Percentiles rank a stretch among this genome's conserved stretches.
Evolutionary conservation across 30 jellyfish, hydroid and myxozoan species (phyloP).

Genomic region (Phacellophora camtschatica): DNA sequence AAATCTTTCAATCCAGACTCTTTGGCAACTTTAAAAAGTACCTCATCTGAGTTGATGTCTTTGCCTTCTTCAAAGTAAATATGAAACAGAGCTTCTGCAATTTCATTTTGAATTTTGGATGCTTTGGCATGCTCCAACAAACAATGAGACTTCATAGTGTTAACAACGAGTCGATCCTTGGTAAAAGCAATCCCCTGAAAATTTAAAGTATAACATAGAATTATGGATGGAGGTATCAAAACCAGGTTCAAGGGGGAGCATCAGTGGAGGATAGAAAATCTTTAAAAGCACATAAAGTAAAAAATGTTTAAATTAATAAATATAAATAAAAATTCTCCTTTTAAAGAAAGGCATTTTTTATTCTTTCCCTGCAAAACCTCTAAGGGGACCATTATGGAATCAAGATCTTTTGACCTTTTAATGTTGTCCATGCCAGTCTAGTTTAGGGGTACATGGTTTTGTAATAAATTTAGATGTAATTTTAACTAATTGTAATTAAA

Average conservation of each 20-base stretch:
- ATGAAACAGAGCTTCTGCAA: slow-evolving; percentile 67
- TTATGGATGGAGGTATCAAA: background rate
- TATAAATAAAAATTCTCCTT: too few species aligned
- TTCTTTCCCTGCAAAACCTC: too few species aligned
- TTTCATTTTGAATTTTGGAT: slow-evolving; percentile 35
- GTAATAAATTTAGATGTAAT: too few species aligned
- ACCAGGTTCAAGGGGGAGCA: background rate
- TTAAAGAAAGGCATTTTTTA: too few species aligned
- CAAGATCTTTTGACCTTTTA: too few species aligned
- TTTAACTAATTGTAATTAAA: too few species aligned
- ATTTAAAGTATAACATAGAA: background rate
- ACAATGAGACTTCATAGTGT: slow-evolving; percentile 74
- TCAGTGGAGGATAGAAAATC: background rate
- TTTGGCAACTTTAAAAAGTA: slow-evolving; percentile 41
- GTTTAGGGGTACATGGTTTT: too few species aligned
- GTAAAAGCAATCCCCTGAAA: slow-evolving; percentile 77
- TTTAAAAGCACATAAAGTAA: too few species aligned
- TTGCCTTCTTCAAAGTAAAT: slow-evolving; percentile 76
- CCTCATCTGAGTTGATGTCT: slow-evolving; percentile 62
- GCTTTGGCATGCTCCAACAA: slow-evolving; percentile 67
- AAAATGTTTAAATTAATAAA: too few species aligned
- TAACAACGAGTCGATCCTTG: slow-evolving; percentile 69
- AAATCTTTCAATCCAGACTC: slow-evolving; percentile 9
- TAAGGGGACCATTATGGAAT: too few species aligned
- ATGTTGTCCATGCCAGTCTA: too few species aligned